Evolutionary conservation across 2,888 invertebrate species (phyloP).

Genomic region (Synergus gifuensis): DNA sequence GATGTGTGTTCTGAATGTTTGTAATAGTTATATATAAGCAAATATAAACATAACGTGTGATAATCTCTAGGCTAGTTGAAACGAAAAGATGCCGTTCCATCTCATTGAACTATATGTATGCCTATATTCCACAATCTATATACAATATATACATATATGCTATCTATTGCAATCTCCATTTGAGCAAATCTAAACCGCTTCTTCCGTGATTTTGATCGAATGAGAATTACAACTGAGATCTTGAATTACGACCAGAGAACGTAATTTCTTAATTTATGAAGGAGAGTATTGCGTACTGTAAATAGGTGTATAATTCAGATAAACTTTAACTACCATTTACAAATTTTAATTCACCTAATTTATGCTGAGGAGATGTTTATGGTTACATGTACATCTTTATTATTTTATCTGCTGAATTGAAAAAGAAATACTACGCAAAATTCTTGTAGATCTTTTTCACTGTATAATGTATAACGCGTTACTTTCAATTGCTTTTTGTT

Average conservation of each 20-base stretch:
- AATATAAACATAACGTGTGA: constrained; percentile 11
- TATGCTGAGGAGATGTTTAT: not conserved
- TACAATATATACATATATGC: too few relatives aligned
- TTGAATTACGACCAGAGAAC: not conserved
- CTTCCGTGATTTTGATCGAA: not conserved
- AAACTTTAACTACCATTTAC: not conserved
- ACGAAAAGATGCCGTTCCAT: constrained; percentile 4
- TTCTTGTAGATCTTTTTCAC: too few relatives aligned
- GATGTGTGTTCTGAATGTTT: not conserved
- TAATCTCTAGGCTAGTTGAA: constrained; percentile 30
- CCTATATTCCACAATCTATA: too few relatives aligned
- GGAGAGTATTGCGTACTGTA: not conserved
- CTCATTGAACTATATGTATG: constrained; percentile 5
- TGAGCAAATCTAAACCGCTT: not conserved
- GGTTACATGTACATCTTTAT: not conserved
- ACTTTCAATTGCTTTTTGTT: not conserved
- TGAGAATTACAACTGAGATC: not conserved
- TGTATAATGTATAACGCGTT: too few relatives aligned
- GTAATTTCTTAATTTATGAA: not conserved
- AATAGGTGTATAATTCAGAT: not conserved
- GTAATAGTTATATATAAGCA: not conserved
- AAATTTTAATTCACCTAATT: not conserved
- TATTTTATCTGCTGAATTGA: not conserved
- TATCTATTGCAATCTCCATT: constrained; percentile 1
- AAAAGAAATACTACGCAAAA: not conserved